Evolutionary conservation across 2,797 vertebrate species (phyloP).

Genomic region (Gymnothorax reevesii): DNA sequence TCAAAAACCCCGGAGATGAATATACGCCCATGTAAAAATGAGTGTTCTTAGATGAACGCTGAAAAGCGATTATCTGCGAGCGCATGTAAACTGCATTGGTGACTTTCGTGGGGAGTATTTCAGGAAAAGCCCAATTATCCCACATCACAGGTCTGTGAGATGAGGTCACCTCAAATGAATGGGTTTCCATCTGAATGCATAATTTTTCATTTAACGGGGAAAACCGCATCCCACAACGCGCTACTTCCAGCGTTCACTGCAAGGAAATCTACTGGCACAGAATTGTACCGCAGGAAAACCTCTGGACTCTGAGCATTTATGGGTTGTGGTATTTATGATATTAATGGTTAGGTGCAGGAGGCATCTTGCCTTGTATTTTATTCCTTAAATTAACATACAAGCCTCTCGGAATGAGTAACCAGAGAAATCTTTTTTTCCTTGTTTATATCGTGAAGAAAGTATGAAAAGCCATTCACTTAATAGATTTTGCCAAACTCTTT

Average conservation of each 20-base stretch:
- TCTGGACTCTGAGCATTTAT: slow-evolving; percentile 26
- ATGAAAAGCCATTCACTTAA: neutral
- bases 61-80: neutral
- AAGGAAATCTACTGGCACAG: slow-evolving; percentile 25
- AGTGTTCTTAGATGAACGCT: neutral
- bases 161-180: neutral
- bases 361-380: neutral
- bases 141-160: neutral
- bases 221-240: slow-evolving; percentile 9
- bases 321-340: neutral
- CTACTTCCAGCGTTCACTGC: neutral
- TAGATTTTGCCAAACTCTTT: neutral
- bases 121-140: slow-evolving; percentile 4
- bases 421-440: slow-evolving; percentile 27
- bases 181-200: neutral
- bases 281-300: slow-evolving; percentile 10
- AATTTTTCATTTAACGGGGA: slow-evolving; percentile 13
- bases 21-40: neutral
- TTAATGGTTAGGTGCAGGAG: slow-evolving; percentile 5
- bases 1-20: neutral
- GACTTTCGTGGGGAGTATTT: neutral
- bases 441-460: neutral
- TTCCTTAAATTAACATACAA: neutral
- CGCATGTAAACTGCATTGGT: neutral
- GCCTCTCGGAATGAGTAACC: slow-evolving; percentile 25